Evolutionary conservation across 2,113 vertebrate genomes (phyloP).

Genomic region (Oncorhynchus masou): DNA sequence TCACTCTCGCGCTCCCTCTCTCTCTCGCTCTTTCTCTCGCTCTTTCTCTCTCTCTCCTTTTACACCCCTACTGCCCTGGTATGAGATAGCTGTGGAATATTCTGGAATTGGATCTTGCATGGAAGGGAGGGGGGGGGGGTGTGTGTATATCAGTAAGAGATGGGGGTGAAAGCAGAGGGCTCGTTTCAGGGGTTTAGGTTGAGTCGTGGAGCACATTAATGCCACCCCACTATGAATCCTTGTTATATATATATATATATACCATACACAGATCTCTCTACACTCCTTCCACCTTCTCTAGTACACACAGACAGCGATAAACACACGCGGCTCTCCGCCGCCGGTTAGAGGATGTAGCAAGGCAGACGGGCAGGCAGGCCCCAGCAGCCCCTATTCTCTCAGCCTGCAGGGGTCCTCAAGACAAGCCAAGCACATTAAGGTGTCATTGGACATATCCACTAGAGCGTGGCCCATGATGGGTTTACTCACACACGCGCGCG

Average conservation of each 20-base stretch:
- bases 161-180: neutral
- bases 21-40: neutral
- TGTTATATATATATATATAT: no score
- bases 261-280: no score
- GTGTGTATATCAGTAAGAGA: neutral
- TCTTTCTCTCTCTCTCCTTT: neutral
- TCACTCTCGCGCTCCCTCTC: neutral
- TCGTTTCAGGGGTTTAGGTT: neutral
- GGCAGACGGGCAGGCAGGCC: neutral
- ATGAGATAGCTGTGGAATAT: conserved; percentile 26
- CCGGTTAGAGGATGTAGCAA: neutral
- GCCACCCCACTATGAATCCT: neutral
- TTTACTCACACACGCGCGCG: neutral
- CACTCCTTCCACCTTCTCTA: no score
- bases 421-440: conserved; percentile 73
- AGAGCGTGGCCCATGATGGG: conserved; percentile 52
- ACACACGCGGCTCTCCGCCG: neutral
- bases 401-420: conserved; percentile 52
- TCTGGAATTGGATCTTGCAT: conserved; percentile 9
- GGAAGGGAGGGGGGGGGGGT: neutral
- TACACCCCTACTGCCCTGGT: neutral
- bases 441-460: conserved; percentile 68
- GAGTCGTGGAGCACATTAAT: neutral
- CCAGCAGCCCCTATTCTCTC: neutral
- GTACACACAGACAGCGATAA: no score